Conservation (phyloP, 2,888 invertebrate species). For the Ormyrus labotus region DNA sequence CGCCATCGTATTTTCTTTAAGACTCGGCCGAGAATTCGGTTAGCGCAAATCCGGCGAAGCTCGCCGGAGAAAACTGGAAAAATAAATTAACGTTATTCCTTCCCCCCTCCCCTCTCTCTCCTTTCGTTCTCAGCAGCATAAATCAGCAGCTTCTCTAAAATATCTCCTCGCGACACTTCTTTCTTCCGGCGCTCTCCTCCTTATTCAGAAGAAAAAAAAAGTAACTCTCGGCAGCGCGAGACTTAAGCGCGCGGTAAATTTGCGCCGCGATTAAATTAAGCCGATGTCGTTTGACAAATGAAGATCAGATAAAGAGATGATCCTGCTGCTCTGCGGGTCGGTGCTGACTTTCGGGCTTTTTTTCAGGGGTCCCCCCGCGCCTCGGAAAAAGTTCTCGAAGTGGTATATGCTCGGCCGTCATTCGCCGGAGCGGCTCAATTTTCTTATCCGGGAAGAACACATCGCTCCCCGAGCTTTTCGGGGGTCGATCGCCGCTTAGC, state of each 20-base stretch:
- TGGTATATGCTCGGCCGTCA: constrained; percentile 6
- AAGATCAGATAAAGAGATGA: constrained; percentile 74
- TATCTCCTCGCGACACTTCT: constrained; percentile 34
- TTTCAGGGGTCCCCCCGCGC: constrained; percentile 47
- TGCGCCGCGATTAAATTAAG: constrained; percentile 58
- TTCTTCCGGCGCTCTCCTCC: constrained; percentile 51
- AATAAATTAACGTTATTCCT: constrained; percentile 47
- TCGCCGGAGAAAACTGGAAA: constrained; percentile 27
- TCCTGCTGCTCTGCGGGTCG: constrained; percentile 61
- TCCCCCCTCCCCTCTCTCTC: too few relatives aligned
- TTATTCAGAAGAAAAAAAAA: constrained; percentile 55
- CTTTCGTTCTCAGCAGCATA: constrained; percentile 8
- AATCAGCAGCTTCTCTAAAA: constrained; percentile 45
- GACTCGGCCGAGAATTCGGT: constrained; percentile 30
- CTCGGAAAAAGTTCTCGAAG: neutral
- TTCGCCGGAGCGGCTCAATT: constrained; percentile 62
- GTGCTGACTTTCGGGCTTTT: constrained; percentile 73
- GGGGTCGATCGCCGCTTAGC: constrained; percentile 13
- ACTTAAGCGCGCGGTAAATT: constrained; percentile 58
- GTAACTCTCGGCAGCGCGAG: constrained; percentile 49
- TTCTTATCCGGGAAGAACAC: constrained; percentile 65
- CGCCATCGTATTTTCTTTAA: constrained; percentile 14
- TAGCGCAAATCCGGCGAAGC: constrained; percentile 30
- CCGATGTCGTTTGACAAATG: constrained; percentile 71
- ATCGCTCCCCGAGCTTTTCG: constrained; percentile 41